These are phyloP conservation scores for Diploptera punctata DNA, from an alignment of 2,888 invertebrate species.

Conservation along the genomic window DNA sequence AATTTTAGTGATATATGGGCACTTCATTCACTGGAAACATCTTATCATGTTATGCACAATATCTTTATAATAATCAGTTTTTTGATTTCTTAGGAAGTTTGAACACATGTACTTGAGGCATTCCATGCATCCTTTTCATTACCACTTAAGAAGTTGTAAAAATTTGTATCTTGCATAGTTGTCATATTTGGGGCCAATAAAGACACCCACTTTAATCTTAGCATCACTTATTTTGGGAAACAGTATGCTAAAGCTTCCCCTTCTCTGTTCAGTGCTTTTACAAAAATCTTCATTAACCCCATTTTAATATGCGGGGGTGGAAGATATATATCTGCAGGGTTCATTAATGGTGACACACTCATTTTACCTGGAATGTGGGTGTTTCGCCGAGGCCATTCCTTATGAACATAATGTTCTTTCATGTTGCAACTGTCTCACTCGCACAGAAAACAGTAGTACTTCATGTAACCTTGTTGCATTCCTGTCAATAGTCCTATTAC, in stretches of 20 bases:
- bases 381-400: too few species aligned
- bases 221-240: not conserved
- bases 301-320: too few species aligned
- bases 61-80: not conserved
- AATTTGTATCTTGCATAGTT: not conserved
- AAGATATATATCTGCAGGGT: too few species aligned
- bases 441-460: too few species aligned
- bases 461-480: not conserved
- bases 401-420: too few species aligned
- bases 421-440: too few species aligned
- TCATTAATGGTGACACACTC: too few species aligned
- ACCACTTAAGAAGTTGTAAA: not conserved
- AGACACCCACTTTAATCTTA: conserved; percentile 2
- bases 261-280: too few species aligned
- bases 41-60: not conserved
- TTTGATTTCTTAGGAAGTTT: not conserved
- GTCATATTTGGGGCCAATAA: not conserved
- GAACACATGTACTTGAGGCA: not conserved
- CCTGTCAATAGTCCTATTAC: not conserved
- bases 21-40: not conserved
- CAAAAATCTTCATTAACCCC: too few species aligned
- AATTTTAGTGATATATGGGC: not conserved
- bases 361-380: too few species aligned
- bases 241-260: not conserved
- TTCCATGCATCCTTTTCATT: not conserved